phyloP scores from a whole-genome alignment of 1,140 invertebrate genomes.

The Bombyx mori region DNA sequence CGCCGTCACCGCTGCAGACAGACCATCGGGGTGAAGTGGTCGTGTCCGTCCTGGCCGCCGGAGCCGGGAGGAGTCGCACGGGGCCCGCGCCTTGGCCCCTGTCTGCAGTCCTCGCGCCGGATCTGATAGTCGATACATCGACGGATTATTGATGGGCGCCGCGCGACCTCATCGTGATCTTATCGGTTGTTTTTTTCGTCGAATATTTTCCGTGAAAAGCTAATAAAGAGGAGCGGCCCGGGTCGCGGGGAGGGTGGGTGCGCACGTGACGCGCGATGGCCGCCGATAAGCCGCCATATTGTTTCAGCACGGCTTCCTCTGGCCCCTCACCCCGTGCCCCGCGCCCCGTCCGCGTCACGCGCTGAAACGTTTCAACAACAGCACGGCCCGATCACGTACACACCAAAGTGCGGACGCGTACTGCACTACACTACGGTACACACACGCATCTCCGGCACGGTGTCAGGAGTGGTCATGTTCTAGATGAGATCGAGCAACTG shows the following conservation, averaged over 20 bases:
- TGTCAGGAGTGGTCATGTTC: no score
- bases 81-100: conserved; percentile 5
- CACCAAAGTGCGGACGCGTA: no score
- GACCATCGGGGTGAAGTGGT: conserved; percentile 17
- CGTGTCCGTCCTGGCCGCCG: conserved; percentile 4
- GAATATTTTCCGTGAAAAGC: conserved; percentile 61
- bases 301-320: conserved; percentile 47
- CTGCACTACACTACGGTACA: no score
- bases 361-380: neutral
- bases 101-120: conserved; percentile 25
- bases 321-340: conserved; percentile 13
- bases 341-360: conserved; percentile 4
- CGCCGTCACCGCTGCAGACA: conserved; percentile 24
- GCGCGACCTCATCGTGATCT: conserved; percentile 57
- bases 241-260: conserved; percentile 9
- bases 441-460: no score
- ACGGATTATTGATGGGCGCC: conserved; percentile 59
- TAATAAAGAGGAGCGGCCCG: conserved; percentile 31
- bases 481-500: no score
- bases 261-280: conserved; percentile 35
- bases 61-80: neutral
- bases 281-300: conserved; percentile 58
- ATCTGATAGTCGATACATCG: conserved; percentile 47
- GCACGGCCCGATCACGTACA: no score
- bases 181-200: conserved; percentile 64